Base-by-base conservation (phyloP, 64 coral and sea anemone species). In the Astreopora myriophthalma region DNA sequence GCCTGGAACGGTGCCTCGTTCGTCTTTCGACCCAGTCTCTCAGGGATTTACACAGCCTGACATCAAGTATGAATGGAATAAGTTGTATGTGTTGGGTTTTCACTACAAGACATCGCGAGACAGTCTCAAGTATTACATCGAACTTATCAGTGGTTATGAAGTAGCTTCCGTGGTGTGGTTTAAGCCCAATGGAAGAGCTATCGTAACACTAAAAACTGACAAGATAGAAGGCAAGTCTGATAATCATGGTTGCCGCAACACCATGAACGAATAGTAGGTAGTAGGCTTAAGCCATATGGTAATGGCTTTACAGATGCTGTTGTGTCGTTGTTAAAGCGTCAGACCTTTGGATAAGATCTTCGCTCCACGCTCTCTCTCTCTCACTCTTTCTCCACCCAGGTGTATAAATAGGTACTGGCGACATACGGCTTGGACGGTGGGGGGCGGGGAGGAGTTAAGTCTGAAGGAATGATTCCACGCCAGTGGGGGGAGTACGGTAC, bases 1-100 rank as follows among this genome's bases (percentile, higher is more conserved):
- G 16, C 13, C 11, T 3, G 16, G 0, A 55, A 16, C 11, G 17
- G 49, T 14, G 17, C 0, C 11, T 55, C 49, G 49, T 14, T 11
- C 5, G 5, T 9, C 49, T 9, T 3, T 0, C 2, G 29, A 61
- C 19, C 48, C 79, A 39, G 33, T 64, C 8, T 83, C 57, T 20
- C 34, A 37, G 26, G 79, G 79, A 33, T 83, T 83, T 64, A 65
- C 48, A 9, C 79, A 83, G 8, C 79, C 55, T 2, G 79, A 25
- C 32, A 83, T 83, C 22, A 83, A 26, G 12, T 83, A 83, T 20
- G 79, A 83, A 10, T 14, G 79, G 79, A 83, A 65, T 32, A 32
- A 39, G 57, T 65, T 65, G 79, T 83, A 83, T 39, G 57, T 83
- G 8, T 64, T 83, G 19, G 79, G 79, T 12, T 12, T 83, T 3